Conservation (phyloP, 2,113 vertebrate genomes). For the Orthonyx spaldingii region DNA sequence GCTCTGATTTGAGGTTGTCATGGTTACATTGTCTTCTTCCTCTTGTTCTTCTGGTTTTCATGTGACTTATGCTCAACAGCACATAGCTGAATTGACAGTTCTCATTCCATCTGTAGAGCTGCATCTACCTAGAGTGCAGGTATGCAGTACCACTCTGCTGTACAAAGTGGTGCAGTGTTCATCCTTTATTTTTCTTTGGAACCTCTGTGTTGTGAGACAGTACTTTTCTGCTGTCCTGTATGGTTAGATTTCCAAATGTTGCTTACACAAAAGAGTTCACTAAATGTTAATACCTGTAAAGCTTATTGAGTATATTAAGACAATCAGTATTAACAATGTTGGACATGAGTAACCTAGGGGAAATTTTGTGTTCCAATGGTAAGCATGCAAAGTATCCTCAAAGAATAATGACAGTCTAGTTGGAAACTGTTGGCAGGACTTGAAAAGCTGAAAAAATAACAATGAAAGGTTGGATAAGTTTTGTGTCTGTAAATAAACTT, state of each 20-base stretch:
- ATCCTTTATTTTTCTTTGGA: not conserved
- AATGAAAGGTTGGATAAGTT: not conserved
- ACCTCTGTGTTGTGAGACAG: not conserved
- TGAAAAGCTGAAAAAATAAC: not conserved
- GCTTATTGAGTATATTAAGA: not conserved
- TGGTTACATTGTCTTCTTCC: not conserved
- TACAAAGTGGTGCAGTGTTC: not conserved
- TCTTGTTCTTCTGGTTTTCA: not conserved
- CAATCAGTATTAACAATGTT: not conserved
- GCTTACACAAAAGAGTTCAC: not conserved
- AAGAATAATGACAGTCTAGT: not conserved
- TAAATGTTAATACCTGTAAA: not conserved
- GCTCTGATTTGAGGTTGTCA: not conserved
- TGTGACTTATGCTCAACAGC: not conserved
- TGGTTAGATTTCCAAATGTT: not conserved
- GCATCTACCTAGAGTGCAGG: not conserved
- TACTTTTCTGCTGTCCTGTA: not conserved
- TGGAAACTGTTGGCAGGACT: not conserved
- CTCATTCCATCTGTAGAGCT: not conserved
- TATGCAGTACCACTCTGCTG: not conserved
- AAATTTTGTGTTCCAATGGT: not conserved
- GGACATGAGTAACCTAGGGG: not conserved
- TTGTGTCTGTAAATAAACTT: not conserved
- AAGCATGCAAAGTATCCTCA: not conserved
- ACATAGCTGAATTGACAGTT: not conserved